These are phyloP conservation scores for Neopelma chrysocephalum DNA, from an alignment of 2,797 vertebrate genomes.

Conservation along the genomic window DNA sequence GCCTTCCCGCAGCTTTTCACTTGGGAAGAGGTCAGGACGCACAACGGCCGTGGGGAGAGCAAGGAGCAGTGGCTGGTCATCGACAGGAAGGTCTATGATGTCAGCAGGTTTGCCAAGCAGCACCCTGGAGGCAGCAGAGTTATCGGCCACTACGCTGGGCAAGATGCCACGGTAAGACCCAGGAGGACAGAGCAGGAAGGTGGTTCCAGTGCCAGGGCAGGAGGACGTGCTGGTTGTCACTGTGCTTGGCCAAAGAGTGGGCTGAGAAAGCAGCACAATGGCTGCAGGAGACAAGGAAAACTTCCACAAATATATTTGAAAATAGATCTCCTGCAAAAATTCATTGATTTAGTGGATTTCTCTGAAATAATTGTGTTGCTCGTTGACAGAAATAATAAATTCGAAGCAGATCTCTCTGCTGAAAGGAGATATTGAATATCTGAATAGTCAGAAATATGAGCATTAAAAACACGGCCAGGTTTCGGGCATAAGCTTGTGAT, in stretches of 20 bases:
- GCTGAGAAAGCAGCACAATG: not conserved
- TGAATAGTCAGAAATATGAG: not conserved
- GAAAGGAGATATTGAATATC: not conserved
- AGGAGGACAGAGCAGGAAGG: not conserved
- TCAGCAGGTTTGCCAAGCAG: not conserved
- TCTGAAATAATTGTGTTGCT: not conserved
- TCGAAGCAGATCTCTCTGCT: not conserved
- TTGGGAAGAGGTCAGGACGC: conserved; percentile 38
- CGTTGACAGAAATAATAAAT: not conserved
- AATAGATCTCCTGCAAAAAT: not conserved
- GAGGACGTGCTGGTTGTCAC: fast-evolving
- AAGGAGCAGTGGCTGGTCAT: conserved; percentile 53
- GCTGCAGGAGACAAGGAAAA: not conserved
- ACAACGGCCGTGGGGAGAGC: not conserved
- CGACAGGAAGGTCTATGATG: conserved; percentile 52
- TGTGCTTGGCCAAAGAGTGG: not conserved
- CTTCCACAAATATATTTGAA: not conserved
- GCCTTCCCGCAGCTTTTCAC: conserved; percentile 49
- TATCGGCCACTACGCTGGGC: conserved; percentile 53
- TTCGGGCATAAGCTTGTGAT: not conserved
- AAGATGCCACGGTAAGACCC: conserved; percentile 64
- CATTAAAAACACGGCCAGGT: not conserved
- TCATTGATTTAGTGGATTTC: not conserved
- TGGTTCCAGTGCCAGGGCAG: not conserved
- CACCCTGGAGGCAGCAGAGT: conserved; percentile 51